Evolutionary conservation across 2,797 vertebrate genomes (phyloP), one percentile per base, ranked within the genome.

Genomic region (Bradypodion ventrale): DNA sequence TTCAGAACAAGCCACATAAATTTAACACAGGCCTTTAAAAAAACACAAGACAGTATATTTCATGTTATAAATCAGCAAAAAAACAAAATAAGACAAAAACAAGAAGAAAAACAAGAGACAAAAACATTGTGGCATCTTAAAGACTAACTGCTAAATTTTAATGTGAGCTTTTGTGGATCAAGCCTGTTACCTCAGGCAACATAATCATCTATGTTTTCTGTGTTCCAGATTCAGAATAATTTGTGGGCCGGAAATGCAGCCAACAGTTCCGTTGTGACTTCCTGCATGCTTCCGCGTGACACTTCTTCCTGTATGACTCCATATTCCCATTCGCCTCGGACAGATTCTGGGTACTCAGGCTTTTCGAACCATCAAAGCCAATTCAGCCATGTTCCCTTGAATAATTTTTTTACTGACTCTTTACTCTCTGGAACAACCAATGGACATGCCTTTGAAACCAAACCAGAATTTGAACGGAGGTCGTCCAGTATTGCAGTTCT

Each of bases 401-500:
- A 99, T 94, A 99, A 98, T 96, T 99, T 99, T 96, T 99, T 99
- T 83, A 96, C 98, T 72, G 98, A 99, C 97, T 98, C 98, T 8
- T 97, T 99, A 90, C 97, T 99, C 87, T 94, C 97, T 70, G 97
- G 98, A 40, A 92, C 97, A 15, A 87, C 97, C 91, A 97, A 96
- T 87, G 96, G 97, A 91, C 98, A 98, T 37, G 96, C 97, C 59
- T 99, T 99, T 90, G 98, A 99, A 95, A 96, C 97, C 91, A 99
- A 99, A 93, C 98, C 98, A 0, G 98, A 99, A 93, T 98, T 99
- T 62, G 98, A 99, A 96, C 95, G 98, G 86, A 97, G 98, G 80
- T 98, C 98, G 49, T 99, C 98, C 91, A 99, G 98, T 94, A 99
- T 99, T 59, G 98, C 98, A 2, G 98, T 99, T 90, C 97, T 99